phyloP scores from a whole-genome alignment of 1,140 invertebrate genomes.

The Pararge aegeria region DNA sequence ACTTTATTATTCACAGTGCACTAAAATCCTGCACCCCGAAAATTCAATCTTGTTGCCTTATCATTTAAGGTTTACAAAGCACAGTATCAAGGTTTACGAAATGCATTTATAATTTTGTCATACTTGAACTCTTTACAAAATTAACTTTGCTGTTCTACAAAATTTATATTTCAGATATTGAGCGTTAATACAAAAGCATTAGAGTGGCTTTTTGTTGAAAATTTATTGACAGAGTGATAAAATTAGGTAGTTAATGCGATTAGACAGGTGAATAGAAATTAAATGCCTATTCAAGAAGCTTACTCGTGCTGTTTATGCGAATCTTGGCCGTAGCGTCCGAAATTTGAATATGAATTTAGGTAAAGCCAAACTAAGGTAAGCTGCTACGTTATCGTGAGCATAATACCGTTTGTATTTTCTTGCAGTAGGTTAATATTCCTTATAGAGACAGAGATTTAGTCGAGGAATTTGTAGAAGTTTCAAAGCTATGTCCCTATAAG shows the following conservation, averaged over 20 bases:
- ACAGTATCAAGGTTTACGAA: conserved; percentile 1
- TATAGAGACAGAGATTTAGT: no score
- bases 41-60: neutral
- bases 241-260: conserved; percentile 17
- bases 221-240: neutral
- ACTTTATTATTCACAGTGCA: neutral
- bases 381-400: neutral
- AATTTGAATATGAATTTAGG: conserved; percentile 6
- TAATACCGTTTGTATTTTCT: no score
- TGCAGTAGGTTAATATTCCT: no score
- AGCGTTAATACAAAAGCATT: neutral
- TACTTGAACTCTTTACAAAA: conserved; percentile 14
- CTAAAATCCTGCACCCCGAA: neutral
- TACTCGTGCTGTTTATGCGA: conserved; percentile 41
- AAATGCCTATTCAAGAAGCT: conserved; percentile 43
- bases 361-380: neutral
- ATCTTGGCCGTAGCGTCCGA: conserved; percentile 23
- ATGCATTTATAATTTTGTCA: neutral
- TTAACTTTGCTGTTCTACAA: conserved; percentile 3
- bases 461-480: no score
- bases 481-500: no score
- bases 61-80: neutral
- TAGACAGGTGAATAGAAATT: conserved; percentile 40
- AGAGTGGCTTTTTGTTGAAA: conserved; percentile 9
- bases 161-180: neutral